Conservation (phyloP, 2,888 invertebrate genomes). For the Cephus pulcher region DNA sequence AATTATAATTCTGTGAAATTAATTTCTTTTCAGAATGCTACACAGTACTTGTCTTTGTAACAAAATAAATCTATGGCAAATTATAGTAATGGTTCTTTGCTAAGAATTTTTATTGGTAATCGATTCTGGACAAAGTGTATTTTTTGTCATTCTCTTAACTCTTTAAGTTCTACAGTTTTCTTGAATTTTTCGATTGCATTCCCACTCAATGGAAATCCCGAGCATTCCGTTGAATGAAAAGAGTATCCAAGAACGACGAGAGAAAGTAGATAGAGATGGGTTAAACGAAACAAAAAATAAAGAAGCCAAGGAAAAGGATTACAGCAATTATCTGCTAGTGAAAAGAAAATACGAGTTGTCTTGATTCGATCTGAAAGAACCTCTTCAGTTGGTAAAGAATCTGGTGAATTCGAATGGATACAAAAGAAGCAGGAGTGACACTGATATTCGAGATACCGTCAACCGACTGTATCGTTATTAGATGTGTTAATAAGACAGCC, state of each 20-base stretch:
- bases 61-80: too few relatives aligned
- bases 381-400: neutral
- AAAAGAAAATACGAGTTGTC: neutral
- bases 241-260: neutral
- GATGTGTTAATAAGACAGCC: neutral
- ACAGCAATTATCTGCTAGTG: conserved; percentile 11
- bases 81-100: too few relatives aligned
- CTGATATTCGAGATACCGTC: neutral
- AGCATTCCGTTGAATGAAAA: neutral
- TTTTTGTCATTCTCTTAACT: neutral
- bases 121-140: neutral
- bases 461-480: neutral
- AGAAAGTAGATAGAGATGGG: neutral
- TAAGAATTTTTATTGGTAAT: too few relatives aligned
- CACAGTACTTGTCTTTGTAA: too few relatives aligned
- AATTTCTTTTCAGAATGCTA: too few relatives aligned
- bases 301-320: neutral
- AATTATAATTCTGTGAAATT: too few relatives aligned
- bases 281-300: neutral
- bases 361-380: neutral
- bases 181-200: neutral
- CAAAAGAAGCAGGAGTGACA: neutral
- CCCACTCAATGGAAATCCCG: neutral
- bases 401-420: neutral
- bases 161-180: neutral